Evolutionary conservation across 2,113 vertebrate species (phyloP).

Genomic region (Actinemys pallida): DNA sequence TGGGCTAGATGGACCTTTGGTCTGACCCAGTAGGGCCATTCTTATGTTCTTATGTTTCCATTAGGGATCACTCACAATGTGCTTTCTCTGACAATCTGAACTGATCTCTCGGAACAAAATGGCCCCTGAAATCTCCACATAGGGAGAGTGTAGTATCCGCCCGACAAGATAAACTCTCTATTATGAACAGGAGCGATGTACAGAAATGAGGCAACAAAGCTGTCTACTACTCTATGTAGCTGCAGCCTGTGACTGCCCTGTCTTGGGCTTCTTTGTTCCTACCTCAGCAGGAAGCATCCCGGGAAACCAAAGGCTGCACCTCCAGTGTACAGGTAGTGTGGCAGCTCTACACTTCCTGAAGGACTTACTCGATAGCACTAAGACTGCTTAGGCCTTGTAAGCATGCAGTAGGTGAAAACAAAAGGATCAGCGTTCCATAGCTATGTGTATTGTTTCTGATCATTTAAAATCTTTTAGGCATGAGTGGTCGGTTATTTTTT

Average conservation of each 20-base stretch:
- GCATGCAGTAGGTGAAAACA: slow-evolving; percentile 3
- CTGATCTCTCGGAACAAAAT: background rate
- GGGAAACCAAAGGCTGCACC: too few relatives aligned
- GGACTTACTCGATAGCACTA: too few relatives aligned
- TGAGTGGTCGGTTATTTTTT: slow-evolving; percentile 25
- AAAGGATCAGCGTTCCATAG: background rate
- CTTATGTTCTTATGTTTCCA: background rate
- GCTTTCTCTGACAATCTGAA: background rate
- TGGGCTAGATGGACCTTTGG: background rate
- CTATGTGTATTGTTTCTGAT: background rate
- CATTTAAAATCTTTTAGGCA: background rate
- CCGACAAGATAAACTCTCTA: too few relatives aligned
- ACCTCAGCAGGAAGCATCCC: too few relatives aligned
- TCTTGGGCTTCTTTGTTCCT: too few relatives aligned
- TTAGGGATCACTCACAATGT: fast-evolving
- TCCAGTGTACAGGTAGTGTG: too few relatives aligned
- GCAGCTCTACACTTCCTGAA: too few relatives aligned
- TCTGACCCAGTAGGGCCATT: background rate
- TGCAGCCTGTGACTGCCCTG: too few relatives aligned
- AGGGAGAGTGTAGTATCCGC: too few relatives aligned
- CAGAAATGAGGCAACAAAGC: too few relatives aligned
- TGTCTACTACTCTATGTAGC: too few relatives aligned
- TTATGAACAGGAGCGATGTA: too few relatives aligned
- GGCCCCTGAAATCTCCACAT: background rate
- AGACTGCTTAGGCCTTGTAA: background rate